phyloP scores from a whole-genome alignment of 1,140 invertebrate species.

The Conus ventricosus region DNA sequence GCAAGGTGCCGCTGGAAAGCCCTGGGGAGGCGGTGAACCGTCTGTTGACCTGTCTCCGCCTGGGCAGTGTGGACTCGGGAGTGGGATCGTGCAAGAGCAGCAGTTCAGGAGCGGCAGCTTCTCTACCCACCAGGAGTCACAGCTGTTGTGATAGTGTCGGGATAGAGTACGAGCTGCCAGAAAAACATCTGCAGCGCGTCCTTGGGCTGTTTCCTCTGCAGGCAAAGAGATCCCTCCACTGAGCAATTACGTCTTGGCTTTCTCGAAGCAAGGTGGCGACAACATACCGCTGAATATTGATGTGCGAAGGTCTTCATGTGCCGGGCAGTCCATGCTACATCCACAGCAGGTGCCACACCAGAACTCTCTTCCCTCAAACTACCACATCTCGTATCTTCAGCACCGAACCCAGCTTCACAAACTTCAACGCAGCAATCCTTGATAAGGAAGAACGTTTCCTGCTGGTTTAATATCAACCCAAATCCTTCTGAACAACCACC shows the following conservation, averaged over 20 bases:
- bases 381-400: background rate
- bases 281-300: slow-evolving; percentile 10
- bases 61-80: background rate
- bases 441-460: background rate
- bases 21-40: background rate
- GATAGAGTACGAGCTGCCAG: slow-evolving; percentile 16
- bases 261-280: too few relatives aligned
- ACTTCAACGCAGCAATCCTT: background rate
- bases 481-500: background rate
- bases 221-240: background rate
- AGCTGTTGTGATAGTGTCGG: background rate
- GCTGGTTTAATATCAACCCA: background rate
- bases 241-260: too few relatives aligned
- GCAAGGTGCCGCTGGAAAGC: background rate
- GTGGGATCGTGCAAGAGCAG: too few relatives aligned
- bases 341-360: background rate
- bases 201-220: background rate
- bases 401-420: background rate
- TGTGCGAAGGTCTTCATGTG: background rate
- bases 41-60: background rate
- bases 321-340: background rate
- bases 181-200: background rate
- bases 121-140: too few relatives aligned
- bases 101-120: background rate
- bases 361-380: too few relatives aligned